Evolutionary conservation across 2,113 vertebrate genomes (phyloP), one percentile per base, ranked within the genome.

Genomic region (Rousettus leschenaultii): DNA sequence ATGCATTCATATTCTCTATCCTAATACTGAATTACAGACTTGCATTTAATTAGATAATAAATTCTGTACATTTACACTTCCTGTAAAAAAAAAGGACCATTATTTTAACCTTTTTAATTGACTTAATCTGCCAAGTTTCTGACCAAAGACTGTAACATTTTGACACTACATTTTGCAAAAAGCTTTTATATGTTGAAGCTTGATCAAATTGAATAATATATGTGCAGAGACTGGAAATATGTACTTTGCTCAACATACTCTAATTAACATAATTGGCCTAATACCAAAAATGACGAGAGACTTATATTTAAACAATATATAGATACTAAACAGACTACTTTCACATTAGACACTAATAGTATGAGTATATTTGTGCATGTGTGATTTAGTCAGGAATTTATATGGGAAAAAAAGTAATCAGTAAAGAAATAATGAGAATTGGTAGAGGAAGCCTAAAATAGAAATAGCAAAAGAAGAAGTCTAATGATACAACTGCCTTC

Each of bases 161-260:
- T 98, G 97, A 98, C 95, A 98, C 87, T 82, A 92, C 92, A 96
- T 97, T 97, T 97, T 96, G 85, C 93, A 97, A 97, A 98, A 97
- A 97, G 97, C 97, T 97, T 98, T 97, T 97, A 97, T 91, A 95
- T 94, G 86, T 95, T 75, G 80, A 97, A 96, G 77, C 85, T 94
- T 97, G 94, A 96, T 88, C 95, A 97, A 97, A 95, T 78, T 95
- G 94, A 97, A 97, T 94, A 96, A 97, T 97, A 92, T 96, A 97
- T 96, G 86, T 82, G 35, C 71, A 96, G 65, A 90, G 68, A 95
- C 91, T 97, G 96, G 96, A 98, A 97, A 97, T 97, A 97, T 90
- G 88, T 96, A 96, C 96, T 96, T 97, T 95, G 85, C 51, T 96
- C 68, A 95, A 95, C 96, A 96, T 90, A 90, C 73, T 86, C 61